These are phyloP conservation scores for Cephus spinipes DNA, from an alignment of 2,888 invertebrate species.

Conservation along the genomic window DNA sequence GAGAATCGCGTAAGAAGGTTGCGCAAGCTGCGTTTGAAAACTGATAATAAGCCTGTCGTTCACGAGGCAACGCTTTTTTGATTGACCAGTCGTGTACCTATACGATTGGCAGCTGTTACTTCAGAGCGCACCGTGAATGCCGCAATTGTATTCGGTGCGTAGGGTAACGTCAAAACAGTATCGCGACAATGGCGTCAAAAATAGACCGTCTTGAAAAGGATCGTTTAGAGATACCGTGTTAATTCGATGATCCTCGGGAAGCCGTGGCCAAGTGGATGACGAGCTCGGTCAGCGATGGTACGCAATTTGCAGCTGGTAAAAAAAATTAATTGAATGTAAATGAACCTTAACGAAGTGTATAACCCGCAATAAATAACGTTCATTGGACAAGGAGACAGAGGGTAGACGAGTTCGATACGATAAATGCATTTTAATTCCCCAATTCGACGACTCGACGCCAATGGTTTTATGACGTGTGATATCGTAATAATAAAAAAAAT, in stretches of 20 bases:
- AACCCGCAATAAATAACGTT: background rate
- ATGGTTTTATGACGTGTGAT: background rate
- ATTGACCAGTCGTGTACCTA: background rate
- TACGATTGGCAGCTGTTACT: background rate
- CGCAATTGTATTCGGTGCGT: background rate
- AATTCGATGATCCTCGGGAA: background rate
- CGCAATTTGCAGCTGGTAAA: background rate
- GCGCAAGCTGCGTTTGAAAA: background rate
- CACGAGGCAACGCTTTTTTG: background rate
- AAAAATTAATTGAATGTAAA: constrained; percentile 7
- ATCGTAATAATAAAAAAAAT: background rate
- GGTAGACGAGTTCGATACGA: no score
- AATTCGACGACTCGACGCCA: background rate
- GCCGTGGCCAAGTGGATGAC: background rate
- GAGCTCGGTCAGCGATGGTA: background rate
- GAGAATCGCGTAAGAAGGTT: background rate
- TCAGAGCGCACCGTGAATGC: background rate
- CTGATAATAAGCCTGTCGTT: background rate
- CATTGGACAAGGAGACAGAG: background rate
- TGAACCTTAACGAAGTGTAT: constrained; percentile 1
- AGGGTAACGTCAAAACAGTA: background rate
- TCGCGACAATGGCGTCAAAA: background rate
- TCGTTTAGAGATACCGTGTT: background rate
- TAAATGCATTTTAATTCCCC: background rate
- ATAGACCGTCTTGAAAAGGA: background rate